Evolutionary conservation across 2,113 vertebrate species (phyloP).

Genomic region (Neogobius melanostomus): DNA sequence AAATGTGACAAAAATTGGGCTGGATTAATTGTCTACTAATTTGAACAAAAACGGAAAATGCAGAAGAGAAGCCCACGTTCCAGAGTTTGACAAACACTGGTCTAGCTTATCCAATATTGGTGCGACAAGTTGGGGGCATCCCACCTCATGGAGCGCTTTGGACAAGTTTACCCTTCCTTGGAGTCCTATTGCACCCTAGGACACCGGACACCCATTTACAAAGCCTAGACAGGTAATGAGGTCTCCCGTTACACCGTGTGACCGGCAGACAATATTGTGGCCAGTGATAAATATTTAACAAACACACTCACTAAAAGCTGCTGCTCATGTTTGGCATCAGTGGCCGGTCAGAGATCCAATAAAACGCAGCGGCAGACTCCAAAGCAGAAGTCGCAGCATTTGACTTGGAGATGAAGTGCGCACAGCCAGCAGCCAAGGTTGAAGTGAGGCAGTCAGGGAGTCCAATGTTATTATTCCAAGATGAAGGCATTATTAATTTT

Average conservation of each 20-base stretch:
- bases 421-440: background rate
- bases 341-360: background rate
- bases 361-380: background rate
- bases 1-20: too few relatives aligned
- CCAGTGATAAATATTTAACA: constrained; percentile 64
- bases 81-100: too few relatives aligned
- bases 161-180: background rate
- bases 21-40: too few relatives aligned
- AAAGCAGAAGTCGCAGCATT: background rate
- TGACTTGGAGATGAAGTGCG: background rate
- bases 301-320: constrained; percentile 22
- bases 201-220: constrained; percentile 69
- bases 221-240: constrained; percentile 62
- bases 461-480: background rate
- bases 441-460: background rate
- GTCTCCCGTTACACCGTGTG: constrained; percentile 58
- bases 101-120: too few relatives aligned
- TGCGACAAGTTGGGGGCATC: background rate
- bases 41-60: too few relatives aligned
- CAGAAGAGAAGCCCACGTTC: too few relatives aligned
- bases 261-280: constrained; percentile 46
- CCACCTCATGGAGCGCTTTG: background rate
- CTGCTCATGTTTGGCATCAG: constrained; percentile 8
- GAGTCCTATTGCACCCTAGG: constrained; percentile 46
- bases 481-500: background rate